Evolutionary conservation across 2,888 invertebrate genomes (phyloP), one percentile per base, ranked within the genome.

Genomic region (Tachina grossa): DNA sequence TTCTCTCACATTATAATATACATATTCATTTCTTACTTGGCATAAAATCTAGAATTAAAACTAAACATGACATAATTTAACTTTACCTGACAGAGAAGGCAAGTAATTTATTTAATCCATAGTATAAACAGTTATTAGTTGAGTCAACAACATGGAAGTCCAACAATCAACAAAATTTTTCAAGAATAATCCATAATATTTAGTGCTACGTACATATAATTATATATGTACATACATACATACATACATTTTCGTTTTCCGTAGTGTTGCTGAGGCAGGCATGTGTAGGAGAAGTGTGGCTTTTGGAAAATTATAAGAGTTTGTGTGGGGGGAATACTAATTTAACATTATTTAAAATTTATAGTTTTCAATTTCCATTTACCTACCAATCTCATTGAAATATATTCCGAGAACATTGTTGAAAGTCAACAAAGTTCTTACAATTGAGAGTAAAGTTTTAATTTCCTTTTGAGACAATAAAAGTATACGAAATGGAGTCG

Each of bases 291-390:
- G 39, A 5, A 11, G 41, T 72, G 79, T 79, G 63, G 71, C 65
- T 71, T 79, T 5, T 3, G 13, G 8, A 45, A 31, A 9, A n/a
- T 22, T 16, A 53, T 14, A 10, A 45, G 22, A 13, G 16, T 75
- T 14, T 65, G 8, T 76, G 19, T 53, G 22, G 45, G 66, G 49
- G 49, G n/a, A 31, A 31, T 63, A 51, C 57, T 53, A 68, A 61
- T 81, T 77, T 49, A 72, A 77, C 53, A 78, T 68, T 49, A 80
- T 85, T 83, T 80, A 83, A 83, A 76, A 85, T 85, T 85, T 85
- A 85, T 85, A 82, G 83, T 80, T 85, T 85, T 83, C 83, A 85
- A 80, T 83, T 85, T 76, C 72, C 66, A 72, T 85, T 76, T 83
- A 61, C 31, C 31, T 83, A 66, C 65, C 71, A 79, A 80, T 72